These are phyloP conservation scores for Esox masquinongy DNA, from an alignment of 2,797 vertebrate species.

Conservation along the genomic window DNA sequence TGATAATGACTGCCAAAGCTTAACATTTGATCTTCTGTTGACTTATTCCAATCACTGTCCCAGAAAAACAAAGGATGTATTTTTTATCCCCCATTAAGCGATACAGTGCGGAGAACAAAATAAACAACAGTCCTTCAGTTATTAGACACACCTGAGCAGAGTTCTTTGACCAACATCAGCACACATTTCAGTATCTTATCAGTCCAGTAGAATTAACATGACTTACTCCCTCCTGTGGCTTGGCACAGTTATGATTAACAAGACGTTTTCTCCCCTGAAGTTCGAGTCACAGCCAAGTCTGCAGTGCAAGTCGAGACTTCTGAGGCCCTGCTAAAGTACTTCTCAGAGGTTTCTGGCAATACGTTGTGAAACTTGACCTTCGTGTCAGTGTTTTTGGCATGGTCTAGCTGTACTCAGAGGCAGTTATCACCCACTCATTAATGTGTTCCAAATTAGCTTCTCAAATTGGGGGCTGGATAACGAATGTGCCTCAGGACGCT, in stretches of 20 bases:
- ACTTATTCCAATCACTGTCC: neutral
- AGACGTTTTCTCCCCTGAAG: conserved; percentile 30
- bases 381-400: conserved; percentile 45
- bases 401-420: conserved; percentile 26
- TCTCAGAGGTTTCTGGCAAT: conserved; percentile 30
- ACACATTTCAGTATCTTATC: conserved; percentile 23
- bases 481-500: conserved; percentile 50
- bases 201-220: conserved; percentile 45
- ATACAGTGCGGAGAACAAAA: neutral
- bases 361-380: conserved; percentile 22
- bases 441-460: conserved; percentile 64
- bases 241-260: conserved; percentile 24
- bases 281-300: conserved; percentile 24
- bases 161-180: neutral
- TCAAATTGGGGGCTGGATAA: conserved; percentile 56
- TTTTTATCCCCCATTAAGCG: neutral
- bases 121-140: no score
- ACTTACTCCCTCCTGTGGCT: neutral
- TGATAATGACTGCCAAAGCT: neutral
- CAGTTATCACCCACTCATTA: conserved; percentile 70
- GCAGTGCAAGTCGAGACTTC: conserved; percentile 30
- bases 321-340: conserved; percentile 6
- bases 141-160: no score
- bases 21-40: neutral
- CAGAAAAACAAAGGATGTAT: neutral